Base-by-base conservation (phyloP, 1,140 invertebrate species). In the Anagrus nilaparvatae region DNA sequence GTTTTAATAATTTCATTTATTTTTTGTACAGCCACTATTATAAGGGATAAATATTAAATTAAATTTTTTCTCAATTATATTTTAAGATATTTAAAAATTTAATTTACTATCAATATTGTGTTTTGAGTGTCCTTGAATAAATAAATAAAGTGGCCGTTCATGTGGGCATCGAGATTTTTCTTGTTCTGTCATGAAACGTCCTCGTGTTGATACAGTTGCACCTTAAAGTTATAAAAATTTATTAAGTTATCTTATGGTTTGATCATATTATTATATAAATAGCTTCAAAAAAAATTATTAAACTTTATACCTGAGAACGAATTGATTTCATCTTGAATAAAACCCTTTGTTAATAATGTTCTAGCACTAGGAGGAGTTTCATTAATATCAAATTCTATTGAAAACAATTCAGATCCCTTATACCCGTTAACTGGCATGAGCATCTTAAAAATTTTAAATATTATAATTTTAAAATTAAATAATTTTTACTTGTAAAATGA, bases 351-450 rank as follows among this genome's bases (percentile, higher is more conserved):
- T 29, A 79, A 62, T 38, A 78, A 61, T 42, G 77, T 78, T 46
- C 77, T 61, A 47, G 75, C 76, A 48, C 68, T 70, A 13, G 74
- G 63, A 31, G 75, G 73, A 24, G 73, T 75, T 66, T 78, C 74
- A 52, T 79, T 79, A 31, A 79, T 79, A 52, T 77, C 75, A 49
- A 77, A 75, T 51, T 79, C 77, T 12, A 71, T 71, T 14, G 66
- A 70, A 47, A 63, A 70, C 40, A 71, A 61, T 51, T 73, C 70
- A 19, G 59, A 51, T 47, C 54, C 55, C 46, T 68, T 68, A 24
- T 60, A 69, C 37, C 59, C 51, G 43, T 59, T 53, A 56, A 65
- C 67, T 43, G 55, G 24, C 43, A 58, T 47, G 43, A 49, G 20
- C 37, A 33, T 9, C 31, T 20, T 40, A 23, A 35, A 30, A 36